A percentile compares a stretch with the other conserved stretches of the same genome.
phyloP scores from a whole-genome alignment of 2,113 vertebrate genomes.

The Perca fluviatilis region DNA sequence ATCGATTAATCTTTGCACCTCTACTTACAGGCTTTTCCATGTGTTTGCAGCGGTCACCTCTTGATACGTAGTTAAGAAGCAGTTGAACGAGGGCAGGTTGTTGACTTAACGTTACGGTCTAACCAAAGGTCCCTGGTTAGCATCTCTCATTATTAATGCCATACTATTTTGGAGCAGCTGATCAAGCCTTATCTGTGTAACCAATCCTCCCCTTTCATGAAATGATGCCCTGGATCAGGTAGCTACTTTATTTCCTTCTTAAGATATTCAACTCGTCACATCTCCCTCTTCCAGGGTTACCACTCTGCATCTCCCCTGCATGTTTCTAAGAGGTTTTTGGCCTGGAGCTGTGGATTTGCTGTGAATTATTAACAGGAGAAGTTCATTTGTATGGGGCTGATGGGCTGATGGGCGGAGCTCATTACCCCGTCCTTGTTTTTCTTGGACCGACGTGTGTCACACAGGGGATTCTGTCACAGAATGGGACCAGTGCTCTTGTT shows the following conservation, averaged over 20 bases:
- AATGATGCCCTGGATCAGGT: slow-evolving; percentile 71
- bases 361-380: slow-evolving; percentile 77
- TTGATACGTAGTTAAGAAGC: not conserved
- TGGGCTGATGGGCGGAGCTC: not conserved
- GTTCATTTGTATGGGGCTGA: slow-evolving; percentile 35
- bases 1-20: too few species aligned
- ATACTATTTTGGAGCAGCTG: slow-evolving; percentile 21
- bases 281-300: slow-evolving; percentile 70
- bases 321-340: slow-evolving; percentile 18
- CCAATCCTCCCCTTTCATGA: slow-evolving; percentile 73
- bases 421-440: slow-evolving; percentile 32
- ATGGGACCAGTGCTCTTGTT: not conserved
- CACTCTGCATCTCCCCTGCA: slow-evolving; percentile 32
- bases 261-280: slow-evolving; percentile 46
- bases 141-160: slow-evolving; percentile 58
- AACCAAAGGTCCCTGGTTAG: slow-evolving; percentile 8
- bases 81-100: not conserved
- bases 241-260: slow-evolving; percentile 53
- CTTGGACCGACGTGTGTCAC: slow-evolving; percentile 33
- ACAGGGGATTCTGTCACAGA: not conserved
- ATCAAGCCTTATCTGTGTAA: slow-evolving; percentile 66
- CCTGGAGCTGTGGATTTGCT: slow-evolving; percentile 37
- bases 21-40: not conserved
- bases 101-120: not conserved
- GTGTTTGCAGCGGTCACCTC: not conserved